A percentile compares a stretch with the other conserved stretches of the same genome.
These are phyloP conservation scores for Nemoura dubitans DNA, from an alignment of 2,888 invertebrate genomes.

Conservation along the genomic window DNA sequence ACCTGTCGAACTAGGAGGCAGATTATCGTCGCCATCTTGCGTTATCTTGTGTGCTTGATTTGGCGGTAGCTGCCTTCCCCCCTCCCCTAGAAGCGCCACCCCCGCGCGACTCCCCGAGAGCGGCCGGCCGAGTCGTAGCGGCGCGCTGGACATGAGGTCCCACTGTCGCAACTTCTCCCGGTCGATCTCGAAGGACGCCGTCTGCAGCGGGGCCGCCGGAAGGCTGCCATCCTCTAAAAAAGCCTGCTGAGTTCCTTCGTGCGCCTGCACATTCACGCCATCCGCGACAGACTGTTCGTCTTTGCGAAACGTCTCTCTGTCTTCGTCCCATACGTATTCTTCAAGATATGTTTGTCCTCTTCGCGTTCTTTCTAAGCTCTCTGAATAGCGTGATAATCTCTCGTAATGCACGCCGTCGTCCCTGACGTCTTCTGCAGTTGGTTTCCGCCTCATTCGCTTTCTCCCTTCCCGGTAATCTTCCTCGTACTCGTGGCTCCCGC, in stretches of 20 bases:
- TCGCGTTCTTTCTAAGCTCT: slow-evolving; percentile 63
- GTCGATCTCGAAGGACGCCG: slow-evolving; percentile 69
- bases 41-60: slow-evolving; percentile 39
- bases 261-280: neutral
- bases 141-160: slow-evolving; percentile 88
- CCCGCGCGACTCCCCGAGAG: slow-evolving; percentile 35
- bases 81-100: slow-evolving; percentile 45
- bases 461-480: slow-evolving; percentile 61
- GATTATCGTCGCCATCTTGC: slow-evolving; percentile 41
- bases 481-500: slow-evolving; percentile 52
- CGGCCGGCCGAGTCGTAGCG: slow-evolving; percentile 55
- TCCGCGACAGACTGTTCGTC: slow-evolving; percentile 42
- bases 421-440: slow-evolving; percentile 43
- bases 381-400: slow-evolving; percentile 64
- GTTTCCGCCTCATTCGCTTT: slow-evolving; percentile 58
- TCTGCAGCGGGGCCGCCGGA: slow-evolving; percentile 56
- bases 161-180: slow-evolving; percentile 87
- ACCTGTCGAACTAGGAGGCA: slow-evolving; percentile 47
- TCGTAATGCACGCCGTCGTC: slow-evolving; percentile 69
- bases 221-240: slow-evolving; percentile 64
- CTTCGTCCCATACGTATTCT: slow-evolving; percentile 60
- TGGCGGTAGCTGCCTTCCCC: slow-evolving; percentile 45
- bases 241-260: slow-evolving; percentile 51
- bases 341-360: slow-evolving; percentile 55
- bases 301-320: slow-evolving; percentile 58